Evolutionary conservation across 2,888 invertebrate species (phyloP), one percentile per base, ranked within the genome.

Genomic region (Drosophila monieri): DNA sequence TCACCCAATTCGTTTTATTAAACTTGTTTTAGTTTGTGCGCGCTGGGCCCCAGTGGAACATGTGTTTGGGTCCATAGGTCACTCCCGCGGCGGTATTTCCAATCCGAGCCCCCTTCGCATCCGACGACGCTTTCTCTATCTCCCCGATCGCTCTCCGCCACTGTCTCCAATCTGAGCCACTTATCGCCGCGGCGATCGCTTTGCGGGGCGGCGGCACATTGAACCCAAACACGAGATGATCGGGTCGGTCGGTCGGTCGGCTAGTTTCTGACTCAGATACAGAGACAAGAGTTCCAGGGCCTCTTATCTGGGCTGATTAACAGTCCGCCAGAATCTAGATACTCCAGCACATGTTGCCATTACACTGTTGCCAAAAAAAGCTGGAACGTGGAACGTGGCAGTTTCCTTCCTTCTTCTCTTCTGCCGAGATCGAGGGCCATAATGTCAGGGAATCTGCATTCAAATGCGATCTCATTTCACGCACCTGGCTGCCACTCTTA

Each of bases 61-160:
- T 85, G 88, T 80, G 88, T 85, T 80, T 70, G 67, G 66, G 88
- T 85, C 85, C 80, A 69, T 81, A 81, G 80, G 88, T 81, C 80
- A 73, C 61, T 66, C 32, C 9, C 14, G 18, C 37, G 21, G 60
- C 14, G 35, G n/a, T 35, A 35, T 35, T 35, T 35, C 35, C 35
- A 35, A 35, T 35, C 21, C 32, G 12, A n/a, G 6, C 35, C 21
- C 21, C 43, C 9, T 21, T 21, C 21, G 12, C 21, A 41, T 18
- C 12, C 21, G 9, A 12, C 21, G 5, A 12, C 21, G 5, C 43
- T 43, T 10, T 18, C 18, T 21, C 43, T 43, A 15, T 15, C 41
- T 41, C 14, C 14, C 41, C 15, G 3, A 6, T 21, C 12, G 10
- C 35, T 9, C 8, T 12, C 10, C 3, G 23, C 10, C 23, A 37